Evolutionary conservation across 2,797 vertebrate genomes (phyloP), one percentile per base, ranked within the genome.

Genomic region (Chiloscyllium punctatum): DNA sequence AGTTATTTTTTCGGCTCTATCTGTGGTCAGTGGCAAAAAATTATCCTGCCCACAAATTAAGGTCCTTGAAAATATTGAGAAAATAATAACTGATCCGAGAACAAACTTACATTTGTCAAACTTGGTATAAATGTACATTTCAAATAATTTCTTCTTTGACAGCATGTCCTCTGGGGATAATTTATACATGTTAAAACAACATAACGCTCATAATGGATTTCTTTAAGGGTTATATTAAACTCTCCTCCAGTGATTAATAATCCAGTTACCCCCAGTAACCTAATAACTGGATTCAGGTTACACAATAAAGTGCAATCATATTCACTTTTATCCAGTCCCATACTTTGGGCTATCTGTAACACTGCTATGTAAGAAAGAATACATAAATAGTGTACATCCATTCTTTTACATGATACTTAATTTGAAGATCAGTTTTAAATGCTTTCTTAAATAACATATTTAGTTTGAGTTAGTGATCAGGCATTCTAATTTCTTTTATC

Each of bases 81-180:
- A 91, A 90, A 62, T 91, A 91, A 91, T 91, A 30, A 91, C 15
- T 16, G 30, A 18, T 66, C 33, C 53, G 18, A 68, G 88, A 91
- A 37, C 62, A 91, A 91, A 91, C 88, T 30, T 88, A 51, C 86
- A 13, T 88, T 88, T 88, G 86, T 88, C 51, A 88, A 88, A 51
- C 86, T 68, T 9, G 18, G 57, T n/a, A 91, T 57, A 68, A 90
- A 62, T 62, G 27, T 62, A 90, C 87, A 90, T 27, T 57, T 62
- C 87, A 90, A 68, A 2, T 91, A 9, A 91, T 66, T 91, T 68
- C 88, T 91, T 0, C 88, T 62, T 7, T 68, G 62, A 68, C 33
- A 91, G 33, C 62, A 2, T 16, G 2, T 66, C 57, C 88, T 68
- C 57, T 68, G 88, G 33, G 88, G 88, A 68, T 91, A 91, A 68